These are phyloP conservation scores for Taphrorychus bicolor DNA, from an alignment of 2,888 invertebrate genomes.

Conservation along the genomic window DNA sequence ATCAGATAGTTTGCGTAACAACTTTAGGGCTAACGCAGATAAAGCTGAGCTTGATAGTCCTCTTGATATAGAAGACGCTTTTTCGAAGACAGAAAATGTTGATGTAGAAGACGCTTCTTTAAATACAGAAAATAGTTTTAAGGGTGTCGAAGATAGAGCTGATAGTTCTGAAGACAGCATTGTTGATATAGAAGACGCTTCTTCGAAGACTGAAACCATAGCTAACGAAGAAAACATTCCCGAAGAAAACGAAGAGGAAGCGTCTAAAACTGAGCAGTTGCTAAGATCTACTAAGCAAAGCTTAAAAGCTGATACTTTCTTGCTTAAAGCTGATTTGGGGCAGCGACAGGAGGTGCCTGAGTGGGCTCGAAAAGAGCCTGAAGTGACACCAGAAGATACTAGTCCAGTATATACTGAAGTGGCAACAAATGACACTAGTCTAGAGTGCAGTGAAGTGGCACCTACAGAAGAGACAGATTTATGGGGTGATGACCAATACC, in stretches of 20 bases:
- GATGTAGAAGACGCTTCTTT: too few relatives aligned
- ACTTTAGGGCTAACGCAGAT: conserved; percentile 26
- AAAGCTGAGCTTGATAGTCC: conserved; percentile 26
- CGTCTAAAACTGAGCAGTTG: neutral
- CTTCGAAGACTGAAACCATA: neutral
- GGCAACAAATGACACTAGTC: neutral
- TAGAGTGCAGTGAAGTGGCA: neutral
- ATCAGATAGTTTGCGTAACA: conserved; percentile 21
- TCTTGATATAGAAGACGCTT: conserved; percentile 22
- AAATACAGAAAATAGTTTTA: too few relatives aligned
- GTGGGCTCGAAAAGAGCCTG: neutral
- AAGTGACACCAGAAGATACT: too few relatives aligned
- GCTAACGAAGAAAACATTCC: conserved; percentile 13
- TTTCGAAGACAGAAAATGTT: neutral
- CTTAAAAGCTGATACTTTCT: conserved; percentile 28
- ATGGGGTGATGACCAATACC: conserved; percentile 13
- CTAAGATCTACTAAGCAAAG: conserved; percentile 19
- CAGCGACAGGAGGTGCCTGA: neutral
- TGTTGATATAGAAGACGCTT: conserved; percentile 22
- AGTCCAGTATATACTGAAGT: neutral
- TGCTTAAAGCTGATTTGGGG: conserved; percentile 24
- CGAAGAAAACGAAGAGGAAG: neutral
- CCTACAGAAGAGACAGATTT: conserved; percentile 5
- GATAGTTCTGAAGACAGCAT: conserved; percentile 26
- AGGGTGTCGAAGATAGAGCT: too few relatives aligned